A percentile compares a stretch with the other conserved stretches of the same genome.
Evolutionary conservation across 1,140 invertebrate genomes (phyloP).

Genomic region (Calephelis virginiensis): DNA sequence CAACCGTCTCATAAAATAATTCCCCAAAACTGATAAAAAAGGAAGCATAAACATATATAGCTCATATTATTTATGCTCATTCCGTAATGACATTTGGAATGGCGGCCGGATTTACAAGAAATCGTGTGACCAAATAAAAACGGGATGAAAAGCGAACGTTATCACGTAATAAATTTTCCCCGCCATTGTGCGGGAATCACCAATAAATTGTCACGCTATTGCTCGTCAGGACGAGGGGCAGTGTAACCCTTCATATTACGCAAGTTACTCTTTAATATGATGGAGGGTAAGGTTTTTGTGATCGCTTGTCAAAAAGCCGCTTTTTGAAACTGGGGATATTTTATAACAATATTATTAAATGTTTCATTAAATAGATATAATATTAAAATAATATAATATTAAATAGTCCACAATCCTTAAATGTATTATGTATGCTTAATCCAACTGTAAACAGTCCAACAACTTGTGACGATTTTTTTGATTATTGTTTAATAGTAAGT

Average conservation of each 20-base stretch:
- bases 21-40: constrained; percentile 20
- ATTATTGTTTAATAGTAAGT: too few relatives aligned
- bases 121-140: constrained; percentile 41
- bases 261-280: constrained; percentile 33
- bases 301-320: neutral
- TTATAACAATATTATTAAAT: too few relatives aligned
- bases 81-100: constrained; percentile 29
- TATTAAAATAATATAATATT: too few relatives aligned
- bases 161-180: constrained; percentile 71
- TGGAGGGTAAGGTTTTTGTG: constrained; percentile 13
- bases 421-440: too few relatives aligned
- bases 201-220: constrained; percentile 68
- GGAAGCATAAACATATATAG: constrained; percentile 6
- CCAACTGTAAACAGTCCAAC: too few relatives aligned
- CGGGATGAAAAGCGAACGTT: constrained; percentile 51
- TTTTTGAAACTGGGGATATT: neutral
- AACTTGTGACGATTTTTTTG: too few relatives aligned
- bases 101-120: constrained; percentile 30
- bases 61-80: constrained; percentile 27
- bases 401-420: too few relatives aligned
- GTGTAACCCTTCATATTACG: constrained; percentile 43
- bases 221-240: constrained; percentile 30
- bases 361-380: too few relatives aligned
- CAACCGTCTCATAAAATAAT: neutral
- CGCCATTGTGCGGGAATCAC: constrained; percentile 57